A percentile compares a stretch with the other conserved stretches of the same genome.
phyloP scores from a whole-genome alignment of 2,797 vertebrate genomes.

The Premnoplex brunnescens region DNA sequence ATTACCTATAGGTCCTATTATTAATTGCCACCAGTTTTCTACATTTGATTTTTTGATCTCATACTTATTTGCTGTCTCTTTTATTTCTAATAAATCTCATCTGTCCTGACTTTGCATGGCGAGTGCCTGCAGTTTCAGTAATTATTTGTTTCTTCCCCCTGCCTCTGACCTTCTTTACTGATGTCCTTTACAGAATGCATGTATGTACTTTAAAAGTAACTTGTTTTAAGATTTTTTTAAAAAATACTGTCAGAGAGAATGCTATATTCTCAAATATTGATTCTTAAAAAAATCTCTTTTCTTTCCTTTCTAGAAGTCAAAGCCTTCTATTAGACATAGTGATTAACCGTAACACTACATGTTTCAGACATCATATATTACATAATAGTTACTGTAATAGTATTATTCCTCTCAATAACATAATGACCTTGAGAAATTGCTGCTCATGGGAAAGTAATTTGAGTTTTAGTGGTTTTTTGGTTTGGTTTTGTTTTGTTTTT shows the following conservation, averaged over 20 bases:
- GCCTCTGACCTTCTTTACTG: neutral
- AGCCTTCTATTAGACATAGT: neutral
- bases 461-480: neutral
- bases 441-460: neutral
- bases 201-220: neutral
- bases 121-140: neutral
- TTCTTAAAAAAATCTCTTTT: neutral
- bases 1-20: neutral
- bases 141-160: neutral
- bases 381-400: neutral
- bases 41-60: neutral
- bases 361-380: neutral
- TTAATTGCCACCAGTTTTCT: neutral
- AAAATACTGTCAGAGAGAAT: neutral
- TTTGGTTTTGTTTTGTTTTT: neutral
- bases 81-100: neutral
- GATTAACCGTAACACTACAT: neutral
- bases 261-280: neutral
- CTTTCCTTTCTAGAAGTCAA: neutral
- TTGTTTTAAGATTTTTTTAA: neutral
- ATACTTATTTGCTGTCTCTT: neutral
- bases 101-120: neutral
- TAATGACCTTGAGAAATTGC: neutral
- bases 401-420: neutral
- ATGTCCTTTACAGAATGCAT: neutral